Evolutionary conservation across 2,888 invertebrate genomes (phyloP).

Genomic region (Archaeoteleia sp.): DNA sequence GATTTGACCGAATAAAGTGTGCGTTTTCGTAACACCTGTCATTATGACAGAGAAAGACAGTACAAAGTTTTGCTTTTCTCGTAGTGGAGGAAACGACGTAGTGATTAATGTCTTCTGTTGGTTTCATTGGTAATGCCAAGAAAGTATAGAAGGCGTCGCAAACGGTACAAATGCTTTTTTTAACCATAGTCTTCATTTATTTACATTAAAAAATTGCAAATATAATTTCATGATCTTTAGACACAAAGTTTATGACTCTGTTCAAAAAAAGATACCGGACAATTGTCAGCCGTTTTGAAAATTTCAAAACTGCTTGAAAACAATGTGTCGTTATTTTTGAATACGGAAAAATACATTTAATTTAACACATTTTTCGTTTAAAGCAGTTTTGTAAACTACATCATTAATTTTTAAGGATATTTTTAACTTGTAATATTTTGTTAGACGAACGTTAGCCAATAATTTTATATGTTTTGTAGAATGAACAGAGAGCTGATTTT

Average conservation of each 20-base stretch:
- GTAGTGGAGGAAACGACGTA: slow-evolving; percentile 17
- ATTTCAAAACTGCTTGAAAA: slow-evolving; percentile 3
- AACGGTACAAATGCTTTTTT: slow-evolving; percentile 11
- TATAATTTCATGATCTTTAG: no score
- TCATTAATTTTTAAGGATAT: no score
- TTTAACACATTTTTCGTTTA: slow-evolving; percentile 4
- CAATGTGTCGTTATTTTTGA: no score
- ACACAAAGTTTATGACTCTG: not conserved
- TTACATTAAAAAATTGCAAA: no score
- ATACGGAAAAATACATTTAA: slow-evolving; percentile 19
- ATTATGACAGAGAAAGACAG: slow-evolving; percentile 15
- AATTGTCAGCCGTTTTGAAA: slow-evolving; percentile 8
- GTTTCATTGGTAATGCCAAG: slow-evolving; percentile 28
- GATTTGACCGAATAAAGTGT: slow-evolving; percentile 2
- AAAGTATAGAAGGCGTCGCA: not conserved
- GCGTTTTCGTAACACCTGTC: slow-evolving; percentile 9
- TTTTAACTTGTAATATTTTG: no score
- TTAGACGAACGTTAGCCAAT: no score
- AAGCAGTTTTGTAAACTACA: not conserved
- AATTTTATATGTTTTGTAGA: not conserved
- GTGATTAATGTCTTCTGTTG: slow-evolving; percentile 17
- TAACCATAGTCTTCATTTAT: not conserved
- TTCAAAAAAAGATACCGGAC: not conserved
- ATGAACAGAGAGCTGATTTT: slow-evolving; percentile 1
- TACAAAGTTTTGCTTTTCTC: slow-evolving; percentile 41